These are phyloP conservation scores for Euphonia xanthogaster DNA, from an alignment of 2,797 vertebrate genomes.

Conservation along the genomic window DNA sequence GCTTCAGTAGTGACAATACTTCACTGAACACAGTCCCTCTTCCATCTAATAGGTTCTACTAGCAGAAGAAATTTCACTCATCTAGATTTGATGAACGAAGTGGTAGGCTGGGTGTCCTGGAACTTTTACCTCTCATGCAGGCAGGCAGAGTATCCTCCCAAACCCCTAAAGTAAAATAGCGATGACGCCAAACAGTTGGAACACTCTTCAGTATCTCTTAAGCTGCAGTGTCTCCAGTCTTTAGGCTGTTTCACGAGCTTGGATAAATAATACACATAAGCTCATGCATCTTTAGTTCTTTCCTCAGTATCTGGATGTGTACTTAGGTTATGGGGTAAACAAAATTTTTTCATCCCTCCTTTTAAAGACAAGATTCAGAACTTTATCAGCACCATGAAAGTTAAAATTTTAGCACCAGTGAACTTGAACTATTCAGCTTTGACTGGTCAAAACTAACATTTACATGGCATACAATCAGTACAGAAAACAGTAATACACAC, in stretches of 20 bases:
- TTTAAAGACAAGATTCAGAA: neutral
- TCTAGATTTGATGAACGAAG: neutral
- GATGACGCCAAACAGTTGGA: neutral
- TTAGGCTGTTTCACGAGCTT: neutral
- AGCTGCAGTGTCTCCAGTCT: neutral
- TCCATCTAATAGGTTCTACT: neutral
- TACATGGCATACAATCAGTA: neutral
- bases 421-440: neutral
- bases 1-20: neutral
- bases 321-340: neutral
- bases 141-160: neutral
- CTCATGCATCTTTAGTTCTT: neutral
- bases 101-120: neutral
- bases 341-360: neutral
- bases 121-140: neutral
- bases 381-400: neutral
- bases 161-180: rapidly evolving
- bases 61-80: neutral
- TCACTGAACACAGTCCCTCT: neutral
- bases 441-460: neutral
- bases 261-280: neutral
- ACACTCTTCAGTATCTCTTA: neutral
- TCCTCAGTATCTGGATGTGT: neutral
- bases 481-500: neutral
- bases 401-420: constrained; percentile 12